Base-by-base conservation (phyloP, 2,888 invertebrate genomes). In the Drosophila neotestacea region DNA sequence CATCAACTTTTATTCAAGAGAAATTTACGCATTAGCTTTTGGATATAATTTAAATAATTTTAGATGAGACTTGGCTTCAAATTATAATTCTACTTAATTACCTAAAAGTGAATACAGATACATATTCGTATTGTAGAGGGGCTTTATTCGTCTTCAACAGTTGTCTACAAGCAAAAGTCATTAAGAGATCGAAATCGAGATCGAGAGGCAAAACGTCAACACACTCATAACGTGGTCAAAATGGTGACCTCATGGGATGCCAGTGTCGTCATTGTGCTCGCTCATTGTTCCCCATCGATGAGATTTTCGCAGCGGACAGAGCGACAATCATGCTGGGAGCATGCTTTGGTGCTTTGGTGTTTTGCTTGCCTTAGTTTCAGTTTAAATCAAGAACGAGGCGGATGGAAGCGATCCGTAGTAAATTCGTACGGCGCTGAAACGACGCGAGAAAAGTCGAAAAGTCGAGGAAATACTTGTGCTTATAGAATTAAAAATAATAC, bases 381-480 rank as follows among this genome's bases (percentile, higher is more conserved):
- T 87, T 90, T 54, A 78, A 81, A 77, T 82, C 81, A 86, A 74
- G 81, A 89, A 85, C 86, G 82, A 75, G 84, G 69, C 90, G 90
- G 89, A 85, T 84, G 89, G 75, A 77, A 79, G 66, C 77, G 64
- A 73, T 59, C 56, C 69, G 63, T 52, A 48, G 59, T 47, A 34
- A 56, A 50, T 34, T 47, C 42, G 47, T 22, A 36, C 27, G 56
- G 62, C 55, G 59, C 54, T 51, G 64, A 63, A 61, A 74, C 62
- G 22, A 36, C 74, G 66, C 60, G 64, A 48, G 22, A 11, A 46
- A 48, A 72, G 48, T 55, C 39, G 52, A 52, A 46, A 28, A 52
- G 9, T 39, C 62, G 56, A 46, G 30, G 50, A 60, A 56, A 62
- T 46, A 59, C 42, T 34, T 30, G 42, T 46, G 52, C 72, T 42